These are phyloP conservation scores for Ctenodactylus gundi DNA, from an alignment of 2,113 vertebrate species.

Conservation along the genomic window DNA sequence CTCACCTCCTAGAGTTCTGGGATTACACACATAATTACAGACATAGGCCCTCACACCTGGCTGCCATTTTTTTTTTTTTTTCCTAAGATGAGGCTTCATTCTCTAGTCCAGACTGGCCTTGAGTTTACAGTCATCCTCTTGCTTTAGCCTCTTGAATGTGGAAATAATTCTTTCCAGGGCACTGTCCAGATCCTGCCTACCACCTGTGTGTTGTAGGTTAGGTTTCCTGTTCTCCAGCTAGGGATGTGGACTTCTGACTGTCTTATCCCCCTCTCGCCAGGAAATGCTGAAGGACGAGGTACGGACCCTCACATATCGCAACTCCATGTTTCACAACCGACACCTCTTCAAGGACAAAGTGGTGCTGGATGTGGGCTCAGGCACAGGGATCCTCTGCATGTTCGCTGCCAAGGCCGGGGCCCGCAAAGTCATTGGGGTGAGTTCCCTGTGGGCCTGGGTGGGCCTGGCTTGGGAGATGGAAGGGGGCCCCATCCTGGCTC, in stretches of 20 bases:
- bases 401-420: constrained; percentile 95
- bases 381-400: constrained; percentile 95
- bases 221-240: not conserved
- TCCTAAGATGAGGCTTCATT: too few relatives aligned
- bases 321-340: constrained; percentile 97
- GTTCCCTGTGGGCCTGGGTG: not conserved
- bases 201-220: fast-evolving
- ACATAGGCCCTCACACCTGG: too few relatives aligned
- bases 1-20: too few relatives aligned
- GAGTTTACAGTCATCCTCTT: too few relatives aligned
- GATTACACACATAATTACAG: too few relatives aligned
- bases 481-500: not conserved
- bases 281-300: constrained; percentile 98
- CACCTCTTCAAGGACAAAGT: constrained; percentile 96
- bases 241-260: fast-evolving
- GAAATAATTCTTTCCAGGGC: not conserved
- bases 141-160: too few relatives aligned
- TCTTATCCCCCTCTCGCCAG: constrained; percentile 69
- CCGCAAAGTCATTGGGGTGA: constrained; percentile 94
- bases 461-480: not conserved
- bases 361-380: constrained; percentile 94
- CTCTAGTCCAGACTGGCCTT: too few relatives aligned
- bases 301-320: constrained; percentile 94
- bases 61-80: too few relatives aligned
- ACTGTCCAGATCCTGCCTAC: fast-evolving